Conservation (phyloP, 2,888 invertebrate species). For the Melinaea menophilus region DNA sequence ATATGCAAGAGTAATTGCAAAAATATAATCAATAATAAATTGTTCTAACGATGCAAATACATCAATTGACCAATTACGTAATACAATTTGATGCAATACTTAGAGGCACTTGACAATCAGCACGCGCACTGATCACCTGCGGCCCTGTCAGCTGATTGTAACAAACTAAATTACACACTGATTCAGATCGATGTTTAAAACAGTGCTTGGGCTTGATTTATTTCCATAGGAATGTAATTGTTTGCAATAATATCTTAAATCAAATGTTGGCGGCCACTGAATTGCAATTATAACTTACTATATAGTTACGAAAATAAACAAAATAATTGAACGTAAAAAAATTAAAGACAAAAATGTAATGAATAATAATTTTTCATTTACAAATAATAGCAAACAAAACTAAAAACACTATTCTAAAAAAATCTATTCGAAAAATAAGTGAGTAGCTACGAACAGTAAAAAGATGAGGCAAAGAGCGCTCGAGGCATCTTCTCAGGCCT, state of each 20-base stretch:
- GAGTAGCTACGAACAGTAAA: slow-evolving; percentile 11
- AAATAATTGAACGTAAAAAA: neutral
- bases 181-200: slow-evolving; percentile 12
- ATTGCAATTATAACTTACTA: slow-evolving; percentile 2
- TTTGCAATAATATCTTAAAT: slow-evolving; percentile 8
- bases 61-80: neutral
- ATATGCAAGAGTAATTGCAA: too few species aligned
- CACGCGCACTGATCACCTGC: slow-evolving; percentile 22
- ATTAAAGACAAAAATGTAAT: too few species aligned
- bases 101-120: slow-evolving; percentile 18
- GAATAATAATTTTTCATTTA: too few species aligned
- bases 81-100: slow-evolving; percentile 4
- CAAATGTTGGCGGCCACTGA: neutral
- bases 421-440: slow-evolving; percentile 16
- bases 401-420: slow-evolving; percentile 17
- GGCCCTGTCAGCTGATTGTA: slow-evolving; percentile 28
- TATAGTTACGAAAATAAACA: neutral
- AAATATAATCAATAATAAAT: neutral
- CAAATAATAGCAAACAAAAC: slow-evolving; percentile 3
- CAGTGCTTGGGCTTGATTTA: slow-evolving; percentile 6
- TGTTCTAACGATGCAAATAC: neutral
- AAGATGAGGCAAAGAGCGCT: slow-evolving; percentile 17
- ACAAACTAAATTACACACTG: slow-evolving; percentile 8
- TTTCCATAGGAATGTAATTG: slow-evolving; percentile 8
- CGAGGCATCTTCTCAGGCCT: slow-evolving; percentile 21